Base-by-base conservation (phyloP, 2,888 invertebrate genomes). In the Drosophila quinaria region DNA sequence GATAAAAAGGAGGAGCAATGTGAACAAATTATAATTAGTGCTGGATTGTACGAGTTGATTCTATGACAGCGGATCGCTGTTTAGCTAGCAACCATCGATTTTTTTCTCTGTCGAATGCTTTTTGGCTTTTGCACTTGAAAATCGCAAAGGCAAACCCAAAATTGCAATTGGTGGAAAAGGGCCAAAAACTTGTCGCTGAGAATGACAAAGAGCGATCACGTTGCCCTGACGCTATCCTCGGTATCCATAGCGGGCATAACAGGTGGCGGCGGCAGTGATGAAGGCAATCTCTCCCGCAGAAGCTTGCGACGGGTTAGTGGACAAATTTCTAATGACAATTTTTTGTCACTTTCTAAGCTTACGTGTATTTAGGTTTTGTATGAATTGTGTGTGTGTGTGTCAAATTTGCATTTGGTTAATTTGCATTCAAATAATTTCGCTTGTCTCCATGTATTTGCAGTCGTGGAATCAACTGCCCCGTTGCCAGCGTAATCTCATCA, bases 391-490 rank as follows among this genome's bases (percentile, higher is more conserved):
- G 37, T 47, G 37, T 11, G 13, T 15, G 6, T 25, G n/a, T 39
- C 39, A 2, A 22, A 50, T 59, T 59, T 31, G 33, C 60, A 60
- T 60, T 42, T 41, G 13, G 13, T 13, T 29, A 29, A 41, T 39
- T 29, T 9, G 9, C 25, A 29, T 13, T 15, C 8, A 39, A 8
- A 37, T 11, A 54, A 63, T 39, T 55, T 9, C 6, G 1, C 25
- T 42, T 11, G 37, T 44, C 35, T 35, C 35, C 5, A 35, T 54
- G 37, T 60, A 11, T n/a, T 11, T 17, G 47, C 62, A 97, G 97
- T 94, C 95, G 93, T 97, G 97, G 97, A 97, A 97, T 92, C 96
- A 96, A 81, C 93, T 97, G 63, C 97, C 97, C 17, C 94, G 97
- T 81, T 95, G 97, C 89, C 97, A 97, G 91, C 94, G 96, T 77